Conservation (phyloP, 2,113 vertebrate genomes). For the Eretmodus cyanostictus region DNA sequence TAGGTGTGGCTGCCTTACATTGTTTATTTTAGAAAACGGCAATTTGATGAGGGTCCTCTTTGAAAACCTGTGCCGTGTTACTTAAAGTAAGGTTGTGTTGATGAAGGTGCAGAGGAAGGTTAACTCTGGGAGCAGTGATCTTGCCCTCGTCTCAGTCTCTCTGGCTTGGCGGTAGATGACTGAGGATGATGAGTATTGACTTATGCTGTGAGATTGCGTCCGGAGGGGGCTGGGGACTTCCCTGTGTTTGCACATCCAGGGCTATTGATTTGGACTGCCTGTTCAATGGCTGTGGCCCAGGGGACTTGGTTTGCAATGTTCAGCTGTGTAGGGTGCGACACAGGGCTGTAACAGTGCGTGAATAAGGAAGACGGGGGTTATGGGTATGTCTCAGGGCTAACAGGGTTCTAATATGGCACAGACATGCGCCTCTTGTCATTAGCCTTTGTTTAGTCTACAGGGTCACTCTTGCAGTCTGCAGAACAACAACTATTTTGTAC, state of each 20-base stretch:
- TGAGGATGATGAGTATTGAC: slow-evolving; percentile 70
- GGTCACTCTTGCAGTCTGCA: neutral
- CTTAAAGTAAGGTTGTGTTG: slow-evolving; percentile 6
- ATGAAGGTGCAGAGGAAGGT: neutral
- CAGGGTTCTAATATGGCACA: slow-evolving; percentile 1
- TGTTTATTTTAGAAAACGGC: neutral
- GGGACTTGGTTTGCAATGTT: slow-evolving; percentile 28
- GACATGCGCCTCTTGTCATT: slow-evolving; percentile 11
- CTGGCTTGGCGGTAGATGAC: slow-evolving; percentile 33
- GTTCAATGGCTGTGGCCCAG: slow-evolving; percentile 57
- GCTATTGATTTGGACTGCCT: slow-evolving; percentile 56
- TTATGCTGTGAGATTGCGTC: slow-evolving; percentile 57
- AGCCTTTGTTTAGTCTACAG: neutral
- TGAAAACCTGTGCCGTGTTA: neutral
- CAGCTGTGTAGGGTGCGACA: neutral
- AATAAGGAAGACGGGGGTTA: neutral
- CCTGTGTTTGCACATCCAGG: slow-evolving; percentile 62
- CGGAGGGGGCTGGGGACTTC: slow-evolving; percentile 59
- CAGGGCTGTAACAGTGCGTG: neutral
- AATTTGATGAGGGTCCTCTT: neutral
- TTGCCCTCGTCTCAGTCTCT: slow-evolving; percentile 39
- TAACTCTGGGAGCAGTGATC: slow-evolving; percentile 26
- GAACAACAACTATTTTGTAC: neutral
- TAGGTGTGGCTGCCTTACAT: neutral
- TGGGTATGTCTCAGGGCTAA: slow-evolving; percentile 19